Conservation (phyloP, 2,888 invertebrate species). For the Caenorhabditis sulstoni region DNA sequence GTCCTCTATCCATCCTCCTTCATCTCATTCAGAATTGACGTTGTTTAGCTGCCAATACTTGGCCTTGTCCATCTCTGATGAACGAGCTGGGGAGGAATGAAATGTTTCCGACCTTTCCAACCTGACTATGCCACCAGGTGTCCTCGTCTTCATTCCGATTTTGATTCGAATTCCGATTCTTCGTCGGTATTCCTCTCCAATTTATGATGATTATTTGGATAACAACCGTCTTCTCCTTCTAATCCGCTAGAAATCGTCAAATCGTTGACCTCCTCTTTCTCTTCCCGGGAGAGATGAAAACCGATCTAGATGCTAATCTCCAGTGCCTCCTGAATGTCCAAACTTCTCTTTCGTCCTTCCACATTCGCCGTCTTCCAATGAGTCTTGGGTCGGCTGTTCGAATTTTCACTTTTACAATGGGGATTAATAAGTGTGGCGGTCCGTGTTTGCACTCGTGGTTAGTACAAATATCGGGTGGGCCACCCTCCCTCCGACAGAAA, state of each 20-base stretch:
- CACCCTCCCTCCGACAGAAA: conserved; percentile 1
- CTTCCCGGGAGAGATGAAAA: too few relatives aligned
- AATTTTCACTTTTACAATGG: conserved; percentile 56
- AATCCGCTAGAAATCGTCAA: conserved; percentile 34
- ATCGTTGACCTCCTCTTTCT: conserved; percentile 46
- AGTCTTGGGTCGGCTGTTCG: conserved; percentile 40
- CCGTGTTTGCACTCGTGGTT: conserved; percentile 45
- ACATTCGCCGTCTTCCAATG: conserved; percentile 6
- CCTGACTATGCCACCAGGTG: conserved; percentile 13
- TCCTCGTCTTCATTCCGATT: conserved; percentile 1
- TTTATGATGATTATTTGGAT: conserved; percentile 55
- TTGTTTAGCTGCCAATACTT: conserved; percentile 8
- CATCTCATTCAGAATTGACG: neutral
- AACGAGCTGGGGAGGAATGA: conserved; percentile 8
- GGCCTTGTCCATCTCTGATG: conserved; percentile 35
- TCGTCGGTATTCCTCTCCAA: conserved; percentile 11
- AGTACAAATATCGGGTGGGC: conserved; percentile 38
- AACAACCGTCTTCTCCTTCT: conserved; percentile 19
- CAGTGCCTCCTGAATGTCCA: too few relatives aligned
- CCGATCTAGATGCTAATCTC: conserved; percentile 58
- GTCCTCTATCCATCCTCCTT: conserved; percentile 33
- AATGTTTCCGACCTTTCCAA: conserved; percentile 15
- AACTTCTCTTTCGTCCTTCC: neutral
- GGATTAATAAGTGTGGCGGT: conserved; percentile 53
- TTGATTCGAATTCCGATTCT: neutral